A percentile compares a stretch with the other conserved stretches of the same genome.
phyloP scores from a whole-genome alignment of 2,888 invertebrate species.

The Lottia scabra region DNA sequence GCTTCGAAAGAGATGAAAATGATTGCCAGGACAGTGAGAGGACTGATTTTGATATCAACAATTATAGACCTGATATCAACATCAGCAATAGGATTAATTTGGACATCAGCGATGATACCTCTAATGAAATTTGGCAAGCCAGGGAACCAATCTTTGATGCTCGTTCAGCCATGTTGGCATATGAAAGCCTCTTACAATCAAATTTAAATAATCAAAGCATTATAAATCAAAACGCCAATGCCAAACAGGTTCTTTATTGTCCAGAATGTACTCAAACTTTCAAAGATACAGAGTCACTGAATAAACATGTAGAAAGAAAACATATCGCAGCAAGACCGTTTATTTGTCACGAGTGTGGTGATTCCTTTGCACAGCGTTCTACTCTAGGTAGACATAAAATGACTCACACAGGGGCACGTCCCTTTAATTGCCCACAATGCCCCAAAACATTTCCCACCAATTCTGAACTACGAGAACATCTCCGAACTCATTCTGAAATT shows the following conservation, averaged over 20 bases:
- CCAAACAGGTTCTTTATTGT: not conserved
- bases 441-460: not conserved
- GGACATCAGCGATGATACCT: not conserved
- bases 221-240: not conserved
- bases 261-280: not conserved
- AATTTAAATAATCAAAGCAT: too few relatives aligned
- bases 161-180: too few relatives aligned
- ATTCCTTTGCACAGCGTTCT: not conserved
- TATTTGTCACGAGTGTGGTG: not conserved
- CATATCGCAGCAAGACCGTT: not conserved
- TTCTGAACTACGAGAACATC: not conserved
- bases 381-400: not conserved
- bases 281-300: not conserved
- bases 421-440: not conserved
- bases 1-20: too few relatives aligned
- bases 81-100: too few relatives aligned
- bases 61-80: too few relatives aligned
- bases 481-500: not conserved
- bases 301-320: not conserved
- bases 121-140: not conserved
- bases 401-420: not conserved
- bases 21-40: too few relatives aligned
- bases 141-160: too few relatives aligned
- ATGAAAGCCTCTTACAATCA: too few relatives aligned
- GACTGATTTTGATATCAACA: too few relatives aligned